Evolutionary conservation across 2,888 invertebrate genomes (phyloP), one percentile per base, ranked within the genome.

Genomic region (Ormyrus rosae): DNA sequence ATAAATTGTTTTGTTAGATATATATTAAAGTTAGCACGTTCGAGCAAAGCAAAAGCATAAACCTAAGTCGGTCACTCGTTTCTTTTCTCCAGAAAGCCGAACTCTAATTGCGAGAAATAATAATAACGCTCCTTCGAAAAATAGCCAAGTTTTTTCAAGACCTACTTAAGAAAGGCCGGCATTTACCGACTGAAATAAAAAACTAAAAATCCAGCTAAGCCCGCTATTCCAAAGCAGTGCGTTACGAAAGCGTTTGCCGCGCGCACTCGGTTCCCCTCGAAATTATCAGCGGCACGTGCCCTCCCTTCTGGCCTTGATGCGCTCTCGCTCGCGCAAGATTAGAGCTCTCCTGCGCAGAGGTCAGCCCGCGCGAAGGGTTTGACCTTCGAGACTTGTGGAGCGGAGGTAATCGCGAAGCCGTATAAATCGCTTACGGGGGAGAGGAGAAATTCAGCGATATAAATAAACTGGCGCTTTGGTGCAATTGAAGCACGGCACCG

Each of bases 281-380:
- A 68, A 68, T 78, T 73, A 78, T 73, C 69, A 61, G 10, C 55
- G 78, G 68, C 78, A 56, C 78, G 72, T 73, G 78, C 45, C 63
- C 50, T 48, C 34, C 34, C 63, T 61, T 56, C 2, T 56, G 53
- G 68, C 79, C 73, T 70, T 65, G 74, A 74, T 53, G 34, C 34
- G 61, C 10, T 58, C 10, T 13, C 53, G 67, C 10, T 13, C 53
- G 67, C 45, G 45, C 45, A 64, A 51, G 78, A 73, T 68, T 78
- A 71, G 68, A 67, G 45, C 19, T 7, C 34, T 34, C 34, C 34
- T 34, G 34, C 34, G 2, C 34, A 3, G 34, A 34, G 34, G 19
- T 19, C 19, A 19, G 19, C 19, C 19, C 19, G 19, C 19, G 13
- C 5, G 46, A 46, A 55, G 10, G 45, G 34, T 11, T n/a, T 9